Conservation (phyloP, 1,140 invertebrate genomes). For the Zaprionus camerounensis region DNA sequence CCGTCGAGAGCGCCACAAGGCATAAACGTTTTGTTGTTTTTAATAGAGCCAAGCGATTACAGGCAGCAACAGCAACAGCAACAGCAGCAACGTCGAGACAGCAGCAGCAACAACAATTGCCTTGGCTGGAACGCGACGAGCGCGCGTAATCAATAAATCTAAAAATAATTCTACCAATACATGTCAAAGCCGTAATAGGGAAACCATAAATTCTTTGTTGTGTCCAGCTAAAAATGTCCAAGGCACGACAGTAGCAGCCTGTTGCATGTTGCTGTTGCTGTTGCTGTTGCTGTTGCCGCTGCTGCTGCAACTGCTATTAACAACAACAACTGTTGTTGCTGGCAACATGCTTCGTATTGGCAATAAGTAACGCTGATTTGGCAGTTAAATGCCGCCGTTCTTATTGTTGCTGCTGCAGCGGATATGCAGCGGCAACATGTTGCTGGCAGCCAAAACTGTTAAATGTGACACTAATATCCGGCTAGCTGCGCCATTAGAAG, state of each 20-base stretch:
- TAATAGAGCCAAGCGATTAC: conserved; percentile 80
- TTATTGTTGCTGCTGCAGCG: conserved; percentile 42
- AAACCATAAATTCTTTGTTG: conserved; percentile 83
- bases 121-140: conserved; percentile 61
- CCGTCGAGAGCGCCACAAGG: conserved; percentile 69
- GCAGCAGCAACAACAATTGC: conserved; percentile 53
- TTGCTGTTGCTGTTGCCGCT: conserved; percentile 43
- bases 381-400: conserved; percentile 74
- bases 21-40: conserved; percentile 81
- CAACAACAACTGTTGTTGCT: conserved; percentile 72
- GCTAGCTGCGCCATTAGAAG: conserved; percentile 39
- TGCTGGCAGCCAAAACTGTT: conserved; percentile 75
- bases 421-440: conserved; percentile 77
- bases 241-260: conserved; percentile 73
- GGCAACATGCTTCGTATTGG: conserved; percentile 75
- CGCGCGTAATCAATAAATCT: conserved; percentile 84
- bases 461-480: conserved; percentile 80
- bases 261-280: conserved; percentile 62
- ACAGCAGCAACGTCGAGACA: conserved; percentile 25
- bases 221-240: conserved; percentile 76
- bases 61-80: conserved; percentile 48
- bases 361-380: conserved; percentile 83
- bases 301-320: conserved; percentile 63
- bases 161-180: conserved; percentile 84
- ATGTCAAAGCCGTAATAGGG: conserved; percentile 84